phyloP scores from a whole-genome alignment of 2,888 invertebrate genomes.

The Limnephilus lunatus region DNA sequence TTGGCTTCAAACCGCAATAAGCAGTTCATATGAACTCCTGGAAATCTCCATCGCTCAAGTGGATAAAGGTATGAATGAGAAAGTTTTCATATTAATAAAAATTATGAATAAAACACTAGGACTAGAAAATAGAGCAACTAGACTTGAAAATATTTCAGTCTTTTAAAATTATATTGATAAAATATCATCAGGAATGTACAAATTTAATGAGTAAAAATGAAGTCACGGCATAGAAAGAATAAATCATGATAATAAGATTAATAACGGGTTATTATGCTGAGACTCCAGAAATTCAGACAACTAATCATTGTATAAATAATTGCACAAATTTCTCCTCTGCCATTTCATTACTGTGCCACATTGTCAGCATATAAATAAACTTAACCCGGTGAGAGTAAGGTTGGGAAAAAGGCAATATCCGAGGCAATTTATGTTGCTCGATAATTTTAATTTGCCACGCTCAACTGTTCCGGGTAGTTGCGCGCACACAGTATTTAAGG shows the following conservation, averaged over 20 bases:
- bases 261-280: too few relatives aligned
- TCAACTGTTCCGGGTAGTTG: too few relatives aligned
- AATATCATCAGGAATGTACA: neutral
- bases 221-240: neutral
- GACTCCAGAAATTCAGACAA: neutral
- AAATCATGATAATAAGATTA: neutral
- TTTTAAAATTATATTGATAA: neutral
- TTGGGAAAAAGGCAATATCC: too few relatives aligned
- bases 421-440: too few relatives aligned
- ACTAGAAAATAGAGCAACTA: neutral
- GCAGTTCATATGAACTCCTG: too few relatives aligned
- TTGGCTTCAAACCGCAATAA: too few relatives aligned
- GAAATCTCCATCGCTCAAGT: too few relatives aligned
- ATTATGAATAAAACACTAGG: neutral
- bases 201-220: neutral
- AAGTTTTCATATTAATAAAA: neutral
- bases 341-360: neutral
- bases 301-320: neutral
- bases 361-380: neutral
- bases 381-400: too few relatives aligned
- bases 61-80: neutral
- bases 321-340: neutral
- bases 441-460: too few relatives aligned
- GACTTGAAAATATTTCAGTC: neutral
- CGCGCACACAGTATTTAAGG: too few relatives aligned